Conservation (phyloP, 2,797 vertebrate species). For the Scyliorhinus canicula region DNA sequence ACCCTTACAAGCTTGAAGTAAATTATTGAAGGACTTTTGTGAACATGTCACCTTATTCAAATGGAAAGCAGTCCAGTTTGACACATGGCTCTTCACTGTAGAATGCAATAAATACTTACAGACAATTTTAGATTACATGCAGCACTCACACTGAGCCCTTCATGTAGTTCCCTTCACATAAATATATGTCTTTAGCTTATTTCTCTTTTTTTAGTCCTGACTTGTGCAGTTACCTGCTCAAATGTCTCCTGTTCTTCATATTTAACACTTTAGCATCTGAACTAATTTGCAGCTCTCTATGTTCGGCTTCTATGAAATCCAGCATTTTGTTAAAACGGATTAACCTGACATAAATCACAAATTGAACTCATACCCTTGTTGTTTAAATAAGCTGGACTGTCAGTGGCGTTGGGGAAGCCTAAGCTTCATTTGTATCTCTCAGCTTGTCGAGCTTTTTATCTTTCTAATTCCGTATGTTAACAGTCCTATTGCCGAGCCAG, state of each 20-base stretch:
- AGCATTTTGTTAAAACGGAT: not conserved
- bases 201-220: not conserved
- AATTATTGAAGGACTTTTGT: not conserved
- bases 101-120: not conserved
- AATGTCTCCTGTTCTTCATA: not conserved
- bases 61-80: not conserved
- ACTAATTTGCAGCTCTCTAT: not conserved
- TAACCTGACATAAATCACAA: not conserved
- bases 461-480: not conserved
- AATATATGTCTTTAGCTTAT: not conserved
- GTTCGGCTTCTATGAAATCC: not conserved
- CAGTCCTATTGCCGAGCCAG: no score
- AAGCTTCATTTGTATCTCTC: not conserved
- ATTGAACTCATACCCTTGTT: not conserved
- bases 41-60: not conserved
- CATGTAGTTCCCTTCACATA: not conserved
- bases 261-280: not conserved
- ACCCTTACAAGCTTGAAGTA: not conserved
- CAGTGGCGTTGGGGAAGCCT: not conserved
- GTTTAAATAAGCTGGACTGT: not conserved
- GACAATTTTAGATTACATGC: not conserved
- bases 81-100: not conserved
- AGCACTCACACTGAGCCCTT: not conserved
- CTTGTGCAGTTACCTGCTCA: not conserved
- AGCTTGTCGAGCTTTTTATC: not conserved